These are phyloP conservation scores for Limnephilus lunatus DNA, from an alignment of 2,888 invertebrate genomes.

Conservation along the genomic window DNA sequence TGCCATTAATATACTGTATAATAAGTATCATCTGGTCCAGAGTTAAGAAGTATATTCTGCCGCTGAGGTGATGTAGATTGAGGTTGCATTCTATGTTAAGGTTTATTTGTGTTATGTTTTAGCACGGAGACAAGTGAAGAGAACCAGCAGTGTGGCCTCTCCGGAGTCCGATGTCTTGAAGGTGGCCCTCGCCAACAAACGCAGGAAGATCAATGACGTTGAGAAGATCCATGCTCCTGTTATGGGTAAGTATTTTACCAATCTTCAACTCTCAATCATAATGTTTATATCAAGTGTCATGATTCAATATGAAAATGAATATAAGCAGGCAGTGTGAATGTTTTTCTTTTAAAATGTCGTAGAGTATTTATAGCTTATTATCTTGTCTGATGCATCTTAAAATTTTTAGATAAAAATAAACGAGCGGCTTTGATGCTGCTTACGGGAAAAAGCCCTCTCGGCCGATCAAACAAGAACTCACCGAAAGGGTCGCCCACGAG, in stretches of 20 bases:
- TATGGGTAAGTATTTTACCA: constrained; percentile 50
- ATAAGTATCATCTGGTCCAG: no score
- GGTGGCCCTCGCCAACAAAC: constrained; percentile 48
- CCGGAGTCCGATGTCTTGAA: constrained; percentile 40
- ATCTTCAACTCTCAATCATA: background rate
- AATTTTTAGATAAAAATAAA: constrained; percentile 73
- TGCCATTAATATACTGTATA: no score
- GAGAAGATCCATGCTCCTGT: constrained; percentile 64
- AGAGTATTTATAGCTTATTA: background rate
- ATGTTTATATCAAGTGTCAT: background rate
- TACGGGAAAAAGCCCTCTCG: constrained; percentile 69
- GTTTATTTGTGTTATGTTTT: background rate
- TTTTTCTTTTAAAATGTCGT: background rate
- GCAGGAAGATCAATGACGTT: constrained; percentile 61
- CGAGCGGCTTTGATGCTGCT: constrained; percentile 75
- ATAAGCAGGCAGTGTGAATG: background rate
- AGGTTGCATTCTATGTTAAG: background rate
- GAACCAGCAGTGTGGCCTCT: constrained; percentile 32
- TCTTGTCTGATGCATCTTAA: background rate
- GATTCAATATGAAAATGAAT: background rate
- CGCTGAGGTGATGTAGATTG: no score
- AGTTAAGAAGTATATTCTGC: no score
- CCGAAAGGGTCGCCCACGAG: constrained; percentile 41
- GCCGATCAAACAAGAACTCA: constrained; percentile 16
- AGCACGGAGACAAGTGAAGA: constrained; percentile 39